Conservation (phyloP, 2,113 vertebrate species). For the Myxocyprinus asiaticus region DNA sequence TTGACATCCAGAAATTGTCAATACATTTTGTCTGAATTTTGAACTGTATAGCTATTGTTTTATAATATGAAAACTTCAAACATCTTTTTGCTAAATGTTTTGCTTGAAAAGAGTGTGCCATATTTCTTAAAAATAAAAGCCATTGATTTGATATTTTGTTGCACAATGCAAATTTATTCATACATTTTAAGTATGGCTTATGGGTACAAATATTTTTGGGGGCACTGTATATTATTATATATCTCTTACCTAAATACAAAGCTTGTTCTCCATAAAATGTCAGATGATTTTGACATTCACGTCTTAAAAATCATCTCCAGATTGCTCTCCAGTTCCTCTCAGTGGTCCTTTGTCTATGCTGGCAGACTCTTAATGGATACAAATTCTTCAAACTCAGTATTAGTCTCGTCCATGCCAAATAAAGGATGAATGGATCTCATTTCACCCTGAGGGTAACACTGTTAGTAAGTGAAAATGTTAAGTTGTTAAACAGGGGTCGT, state of each 20-base stretch:
- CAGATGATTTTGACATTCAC: not conserved
- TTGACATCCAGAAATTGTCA: no score
- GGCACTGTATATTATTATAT: no score
- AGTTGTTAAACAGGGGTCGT: conserved; percentile 34
- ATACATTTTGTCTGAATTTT: no score
- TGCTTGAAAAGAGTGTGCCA: no score
- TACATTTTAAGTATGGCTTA: no score
- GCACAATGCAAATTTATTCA: no score
- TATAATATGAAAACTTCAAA: no score
- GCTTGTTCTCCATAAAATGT: not conserved
- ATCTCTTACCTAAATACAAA: not conserved
- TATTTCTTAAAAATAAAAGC: no score
- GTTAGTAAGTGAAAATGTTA: conserved; percentile 37
- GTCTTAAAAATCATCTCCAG: not conserved
- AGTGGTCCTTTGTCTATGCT: conserved; percentile 22
- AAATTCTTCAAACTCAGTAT: conserved; percentile 27
- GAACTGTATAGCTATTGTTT: no score
- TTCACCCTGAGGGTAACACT: conserved; percentile 29
- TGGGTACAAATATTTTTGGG: no score
- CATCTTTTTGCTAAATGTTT: no score
- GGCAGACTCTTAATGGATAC: conserved; percentile 29
- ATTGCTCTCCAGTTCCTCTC: not conserved
- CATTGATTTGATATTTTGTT: no score
- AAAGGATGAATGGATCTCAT: conserved; percentile 39
- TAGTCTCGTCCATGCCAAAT: conserved; percentile 19